phyloP scores from a whole-genome alignment of 2,113 vertebrate genomes.

The Hyperopisus bebe region DNA sequence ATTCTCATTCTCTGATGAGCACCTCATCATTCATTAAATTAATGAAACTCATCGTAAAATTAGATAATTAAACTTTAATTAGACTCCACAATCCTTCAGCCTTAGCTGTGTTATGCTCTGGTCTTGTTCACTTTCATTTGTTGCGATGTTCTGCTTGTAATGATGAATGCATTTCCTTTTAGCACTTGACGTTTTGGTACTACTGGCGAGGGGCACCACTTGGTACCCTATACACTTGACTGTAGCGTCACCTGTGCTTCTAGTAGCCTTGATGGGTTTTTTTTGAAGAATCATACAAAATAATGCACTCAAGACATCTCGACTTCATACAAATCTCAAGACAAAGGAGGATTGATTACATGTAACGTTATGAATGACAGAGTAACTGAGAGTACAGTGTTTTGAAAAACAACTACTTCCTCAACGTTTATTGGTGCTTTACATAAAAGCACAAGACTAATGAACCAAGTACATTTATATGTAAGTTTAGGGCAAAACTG shows the following conservation, averaged over 20 bases:
- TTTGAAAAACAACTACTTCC: background rate
- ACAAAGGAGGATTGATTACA: background rate
- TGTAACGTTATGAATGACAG: background rate
- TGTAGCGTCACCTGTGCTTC: constrained; percentile 14
- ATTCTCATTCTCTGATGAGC: background rate
- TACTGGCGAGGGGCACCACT: background rate
- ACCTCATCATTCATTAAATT: background rate
- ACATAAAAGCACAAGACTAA: background rate
- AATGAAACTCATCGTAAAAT: background rate
- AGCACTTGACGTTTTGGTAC: constrained; percentile 12
- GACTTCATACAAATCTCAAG: background rate
- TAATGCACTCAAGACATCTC: background rate
- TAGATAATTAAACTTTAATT: constrained; percentile 1
- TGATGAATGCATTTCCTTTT: background rate
- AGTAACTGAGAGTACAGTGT: background rate
- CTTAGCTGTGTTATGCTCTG: background rate
- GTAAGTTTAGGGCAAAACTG: background rate
- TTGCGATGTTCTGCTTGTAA: background rate
- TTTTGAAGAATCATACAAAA: background rate
- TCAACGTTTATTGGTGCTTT: background rate
- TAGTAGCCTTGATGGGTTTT: background rate
- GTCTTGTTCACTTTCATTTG: background rate
- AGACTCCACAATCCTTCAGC: background rate
- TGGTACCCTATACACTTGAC: background rate
- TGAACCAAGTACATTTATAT: background rate